A percentile compares a stretch with the other conserved stretches of the same genome.
phyloP scores from a whole-genome alignment of 2,797 vertebrate genomes.

The Catostomus latipinnis region DNA sequence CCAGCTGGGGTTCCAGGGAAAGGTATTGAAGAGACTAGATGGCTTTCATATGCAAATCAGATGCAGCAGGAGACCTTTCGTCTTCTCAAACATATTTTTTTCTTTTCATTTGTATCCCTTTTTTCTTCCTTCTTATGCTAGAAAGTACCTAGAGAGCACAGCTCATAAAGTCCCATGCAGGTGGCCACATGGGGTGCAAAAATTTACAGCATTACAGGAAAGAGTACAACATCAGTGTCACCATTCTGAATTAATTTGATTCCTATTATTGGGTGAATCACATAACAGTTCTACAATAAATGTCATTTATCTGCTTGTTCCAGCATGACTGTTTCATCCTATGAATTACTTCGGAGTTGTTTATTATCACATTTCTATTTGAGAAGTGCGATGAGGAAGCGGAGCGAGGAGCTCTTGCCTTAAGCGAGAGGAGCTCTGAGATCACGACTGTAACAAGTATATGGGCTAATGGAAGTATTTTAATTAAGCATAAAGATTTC shows the following conservation, averaged over 20 bases:
- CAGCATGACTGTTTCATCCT: slow-evolving; percentile 13
- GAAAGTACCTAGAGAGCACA: background rate
- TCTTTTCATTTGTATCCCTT: background rate
- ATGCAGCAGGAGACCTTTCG: slow-evolving; percentile 49
- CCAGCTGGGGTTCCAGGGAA: slow-evolving; percentile 32
- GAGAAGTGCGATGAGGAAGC: too few species aligned
- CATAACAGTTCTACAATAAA: slow-evolving; percentile 21
- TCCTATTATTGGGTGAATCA: slow-evolving; percentile 29
- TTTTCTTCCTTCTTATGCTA: background rate
- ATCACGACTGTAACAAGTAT: too few species aligned
- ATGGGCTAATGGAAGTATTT: too few species aligned
- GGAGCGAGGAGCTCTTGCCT: too few species aligned
- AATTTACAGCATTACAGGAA: slow-evolving; percentile 33
- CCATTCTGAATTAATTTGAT: slow-evolving; percentile 40
- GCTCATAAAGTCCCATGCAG: slow-evolving; percentile 12
- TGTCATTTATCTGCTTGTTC: slow-evolving; percentile 23
- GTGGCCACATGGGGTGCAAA: slow-evolving; percentile 34
- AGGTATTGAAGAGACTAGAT: slow-evolving; percentile 4
- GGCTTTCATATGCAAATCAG: slow-evolving; percentile 55
- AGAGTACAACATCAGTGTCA: slow-evolving; percentile 26
- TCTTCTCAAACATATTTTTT: slow-evolving; percentile 19
- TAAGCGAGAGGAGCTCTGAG: too few species aligned
- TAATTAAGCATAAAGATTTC: too few species aligned
- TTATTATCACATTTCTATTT: background rate
- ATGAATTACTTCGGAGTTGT: background rate